Conservation (phyloP, 1,140 invertebrate genomes). For the Bacillus rossius region DNA sequence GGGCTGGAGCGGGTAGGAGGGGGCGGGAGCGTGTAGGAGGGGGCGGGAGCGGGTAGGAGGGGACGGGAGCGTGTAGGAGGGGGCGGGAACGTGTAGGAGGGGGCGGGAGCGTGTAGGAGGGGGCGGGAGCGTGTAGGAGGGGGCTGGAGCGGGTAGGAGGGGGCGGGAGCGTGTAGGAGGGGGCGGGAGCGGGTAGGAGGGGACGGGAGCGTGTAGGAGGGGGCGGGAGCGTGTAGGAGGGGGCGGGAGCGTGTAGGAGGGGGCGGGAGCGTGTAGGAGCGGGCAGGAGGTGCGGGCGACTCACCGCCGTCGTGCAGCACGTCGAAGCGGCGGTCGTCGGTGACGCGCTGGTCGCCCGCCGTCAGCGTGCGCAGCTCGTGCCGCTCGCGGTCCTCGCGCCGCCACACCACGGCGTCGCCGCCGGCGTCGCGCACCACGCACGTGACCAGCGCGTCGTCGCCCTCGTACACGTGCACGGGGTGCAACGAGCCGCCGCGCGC, state of each 20-base stretch:
- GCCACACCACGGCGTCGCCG: slow-evolving; percentile 63
- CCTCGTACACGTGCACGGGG: slow-evolving; percentile 50
- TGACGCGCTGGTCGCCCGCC: slow-evolving; percentile 63
- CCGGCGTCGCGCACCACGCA: slow-evolving; percentile 66
- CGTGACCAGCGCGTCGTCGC: slow-evolving; percentile 67
- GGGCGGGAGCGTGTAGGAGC: too few species aligned
- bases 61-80: not conserved
- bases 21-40: not conserved
- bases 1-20: not conserved
- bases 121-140: too few species aligned
- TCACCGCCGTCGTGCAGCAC: slow-evolving; percentile 67
- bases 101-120: too few species aligned
- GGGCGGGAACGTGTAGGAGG: not conserved
- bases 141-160: too few species aligned
- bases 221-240: too few species aligned
- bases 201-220: too few species aligned
- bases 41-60: too few species aligned
- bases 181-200: too few species aligned
- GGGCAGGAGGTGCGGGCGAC: slow-evolving; percentile 23
- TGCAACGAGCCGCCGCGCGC: slow-evolving; percentile 28
- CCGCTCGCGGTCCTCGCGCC: slow-evolving; percentile 54
- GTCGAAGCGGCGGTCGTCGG: slow-evolving; percentile 58
- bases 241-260: too few species aligned
- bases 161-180: too few species aligned
- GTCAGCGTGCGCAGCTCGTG: slow-evolving; percentile 55